Percentiles rank a stretch among this genome's conserved stretches.
Conservation (phyloP, 2,113 vertebrate species). For the Sylvietta virens region DNA sequence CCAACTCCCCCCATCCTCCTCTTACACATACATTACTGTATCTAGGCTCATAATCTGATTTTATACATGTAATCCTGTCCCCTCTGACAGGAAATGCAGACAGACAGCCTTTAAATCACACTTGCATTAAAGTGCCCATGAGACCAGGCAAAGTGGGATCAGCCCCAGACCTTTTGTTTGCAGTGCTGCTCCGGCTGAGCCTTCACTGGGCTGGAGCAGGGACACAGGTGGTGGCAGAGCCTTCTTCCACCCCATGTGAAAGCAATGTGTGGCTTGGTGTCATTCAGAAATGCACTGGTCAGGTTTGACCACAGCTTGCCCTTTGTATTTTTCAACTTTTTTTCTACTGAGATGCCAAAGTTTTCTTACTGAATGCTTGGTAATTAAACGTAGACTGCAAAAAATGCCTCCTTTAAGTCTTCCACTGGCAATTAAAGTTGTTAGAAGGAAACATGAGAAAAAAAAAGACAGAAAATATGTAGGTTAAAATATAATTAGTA, state of each 20-base stretch:
- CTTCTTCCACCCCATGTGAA: not conserved
- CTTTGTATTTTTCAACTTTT: not conserved
- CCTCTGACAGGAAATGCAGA: not conserved
- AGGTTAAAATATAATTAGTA: conserved; percentile 49
- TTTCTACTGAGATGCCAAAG: not conserved
- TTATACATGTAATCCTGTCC: not conserved
- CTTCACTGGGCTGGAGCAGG: rapidly evolving
- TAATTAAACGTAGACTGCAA: not conserved
- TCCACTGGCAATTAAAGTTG: not conserved
- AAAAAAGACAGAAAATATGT: not conserved
- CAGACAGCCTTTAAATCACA: not conserved
- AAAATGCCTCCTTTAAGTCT: not conserved
- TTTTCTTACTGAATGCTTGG: not conserved
- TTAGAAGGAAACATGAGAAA: not conserved
- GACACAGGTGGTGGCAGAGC: rapidly evolving
- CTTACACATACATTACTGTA: not conserved
- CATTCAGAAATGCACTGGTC: not conserved
- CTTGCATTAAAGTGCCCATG: not conserved
- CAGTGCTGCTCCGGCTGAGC: not conserved
- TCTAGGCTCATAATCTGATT: not conserved
- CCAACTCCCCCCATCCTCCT: not conserved
- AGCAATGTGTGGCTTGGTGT: not conserved
- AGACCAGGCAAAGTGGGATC: not conserved
- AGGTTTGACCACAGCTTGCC: not conserved
- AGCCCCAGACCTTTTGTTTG: not conserved